Percentiles rank a stretch among this genome's conserved stretches.
These are phyloP conservation scores for Diabrotica undecimpunctata DNA, from an alignment of 1,140 invertebrate species.

Conservation along the genomic window DNA sequence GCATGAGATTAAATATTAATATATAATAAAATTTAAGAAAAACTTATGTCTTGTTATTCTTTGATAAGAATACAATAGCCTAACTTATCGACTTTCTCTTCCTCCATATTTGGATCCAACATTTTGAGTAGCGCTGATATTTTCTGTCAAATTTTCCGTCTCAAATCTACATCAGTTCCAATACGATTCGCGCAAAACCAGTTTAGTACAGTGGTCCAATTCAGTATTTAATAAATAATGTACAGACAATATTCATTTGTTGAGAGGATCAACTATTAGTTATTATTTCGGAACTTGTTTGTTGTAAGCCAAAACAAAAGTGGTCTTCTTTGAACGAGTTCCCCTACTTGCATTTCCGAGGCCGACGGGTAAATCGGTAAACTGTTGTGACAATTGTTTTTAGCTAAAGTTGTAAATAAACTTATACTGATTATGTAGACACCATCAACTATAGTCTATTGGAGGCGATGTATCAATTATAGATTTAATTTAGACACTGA, in stretches of 20 bases:
- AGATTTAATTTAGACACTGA: background rate
- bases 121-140: background rate
- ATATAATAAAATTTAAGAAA: too few relatives aligned
- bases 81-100: background rate
- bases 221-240: too few relatives aligned
- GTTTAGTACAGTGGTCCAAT: too few relatives aligned
- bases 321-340: background rate
- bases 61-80: too few relatives aligned
- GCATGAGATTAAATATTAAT: too few relatives aligned
- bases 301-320: background rate
- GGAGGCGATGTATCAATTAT: too few relatives aligned
- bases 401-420: slow-evolving; percentile 1
- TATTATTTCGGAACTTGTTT: background rate
- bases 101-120: background rate
- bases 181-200: too few relatives aligned
- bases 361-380: background rate
- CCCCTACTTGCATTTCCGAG: background rate
- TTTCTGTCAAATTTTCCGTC: background rate
- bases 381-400: background rate
- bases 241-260: background rate
- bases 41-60: too few relatives aligned
- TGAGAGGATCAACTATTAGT: background rate
- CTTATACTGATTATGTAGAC: background rate
- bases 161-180: background rate
- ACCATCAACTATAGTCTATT: too few relatives aligned